Base-by-base conservation (phyloP, 1,140 invertebrate species). In the Sminthurides bifidus region DNA sequence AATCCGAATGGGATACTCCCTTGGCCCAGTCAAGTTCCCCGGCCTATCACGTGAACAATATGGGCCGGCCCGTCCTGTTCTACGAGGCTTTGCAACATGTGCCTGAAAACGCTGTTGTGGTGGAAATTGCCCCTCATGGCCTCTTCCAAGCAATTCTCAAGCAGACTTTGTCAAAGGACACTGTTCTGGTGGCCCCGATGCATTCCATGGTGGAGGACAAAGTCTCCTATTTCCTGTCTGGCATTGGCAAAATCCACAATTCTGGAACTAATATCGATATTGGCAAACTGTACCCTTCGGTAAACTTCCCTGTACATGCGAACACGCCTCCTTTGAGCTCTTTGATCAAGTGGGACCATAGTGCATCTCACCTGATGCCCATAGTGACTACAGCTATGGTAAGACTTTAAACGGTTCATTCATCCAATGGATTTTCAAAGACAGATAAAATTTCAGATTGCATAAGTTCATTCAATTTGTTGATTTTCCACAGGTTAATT, bases 11-110 rank as follows among this genome's bases (percentile, higher is more conserved):
- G 90, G 73, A 76, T 26, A 77, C 81, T 0, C 76, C 84, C 0
- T 65, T 89, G 63, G 87, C 91, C 0, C 77, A 83, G 74, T 81
- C 51, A 91, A 92, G 87, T 35, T 93, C 89, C 41, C 81, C 88
- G 3, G 87, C 84, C 21, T 98, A 98, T 72, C 90, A 94, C 70
- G 35, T 50, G 3, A 77, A 79, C 67, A 79, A 79, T 65, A 68
- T 78, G 17, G 68, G 58, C 19, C 73, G 68, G 54, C 81, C 86
- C 19, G 90, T 94, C 0, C 71, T 90, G 1, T 94, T 94, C 66
- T 83, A 92, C 66, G 87, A 92, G 70, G 83, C 83, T 0, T 72
- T 85, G 1, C 72, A 76, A 10, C 72, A 84, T 45, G 80, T 95
- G 24, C 88, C 87, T 0, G 72, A 74, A 38, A 82, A 92, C 69